Base-by-base conservation (phyloP, 2,888 invertebrate genomes). In the Ptilodon capucinus region DNA sequence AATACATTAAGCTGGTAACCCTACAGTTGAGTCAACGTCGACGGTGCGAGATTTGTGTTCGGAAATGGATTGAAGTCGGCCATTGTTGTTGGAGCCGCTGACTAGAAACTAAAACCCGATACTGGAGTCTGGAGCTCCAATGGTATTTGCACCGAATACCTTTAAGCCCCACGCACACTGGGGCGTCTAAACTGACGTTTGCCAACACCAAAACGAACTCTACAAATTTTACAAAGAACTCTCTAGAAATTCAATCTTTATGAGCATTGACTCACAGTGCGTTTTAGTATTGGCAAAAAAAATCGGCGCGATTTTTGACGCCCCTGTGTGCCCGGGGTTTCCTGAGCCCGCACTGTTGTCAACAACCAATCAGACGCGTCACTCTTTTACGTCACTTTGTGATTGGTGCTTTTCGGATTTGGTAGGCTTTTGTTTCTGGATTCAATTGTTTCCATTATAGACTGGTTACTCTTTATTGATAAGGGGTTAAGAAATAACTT, bases 31-130 rank as follows among this genome's bases (percentile, higher is more conserved):
- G 76, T 79, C 76, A 76, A 76, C 75, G 74, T 68, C 67, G 71
- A 58, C 71, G 66, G 58, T 61, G 64, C 67, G 79, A 78, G 82
- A 82, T 86, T 81, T 82, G 84, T 81, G 80, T 76, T 78, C 75
- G 72, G 76, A 78, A 84, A 81, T 81, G 82, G 81, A 85, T 84
- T 79, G 81, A 77, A 83, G 77, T 74, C 70, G 66, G 66, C 74
- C 69, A 80, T 80, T 85, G 83, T 84, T 79, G 74, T 61, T 63
- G 56, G 61, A 74, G 71, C 78, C 75, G 72, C 67, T 76, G 79
- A 74, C 75, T 75, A 71, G 71, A 61, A 74, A 71, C 77, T 75
- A 72, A 73, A 74, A 68, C 68, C 73, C 72, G 68, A 74, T 73
- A 74, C 69, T 61, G 58, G 57, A 68, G 68, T 69, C 70, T 64